phyloP scores from a whole-genome alignment of 2,888 invertebrate species.

The Athripsodes cinereus region DNA sequence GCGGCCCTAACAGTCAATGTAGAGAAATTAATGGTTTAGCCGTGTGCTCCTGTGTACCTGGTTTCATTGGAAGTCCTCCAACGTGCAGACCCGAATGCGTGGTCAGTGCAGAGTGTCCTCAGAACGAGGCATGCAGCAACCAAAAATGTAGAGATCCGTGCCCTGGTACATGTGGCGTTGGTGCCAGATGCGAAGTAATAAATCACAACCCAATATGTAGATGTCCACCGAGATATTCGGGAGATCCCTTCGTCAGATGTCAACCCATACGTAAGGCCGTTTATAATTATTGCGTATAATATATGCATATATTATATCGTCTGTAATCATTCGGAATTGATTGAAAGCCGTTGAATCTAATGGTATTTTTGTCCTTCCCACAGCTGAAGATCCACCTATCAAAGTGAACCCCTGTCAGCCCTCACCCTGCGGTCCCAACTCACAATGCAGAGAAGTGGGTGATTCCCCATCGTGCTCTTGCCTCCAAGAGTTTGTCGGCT shows the following conservation, averaged over 20 bases:
- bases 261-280: slow-evolving; percentile 41
- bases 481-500: too few relatives aligned
- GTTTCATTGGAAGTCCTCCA: slow-evolving; percentile 58
- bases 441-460: slow-evolving; percentile 66
- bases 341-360: too few relatives aligned
- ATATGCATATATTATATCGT: slow-evolving; percentile 5
- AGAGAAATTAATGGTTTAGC: slow-evolving; percentile 52
- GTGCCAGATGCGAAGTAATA: slow-evolving; percentile 68
- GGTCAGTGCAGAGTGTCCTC: slow-evolving; percentile 67
- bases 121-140: slow-evolving; percentile 68
- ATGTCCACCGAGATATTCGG: slow-evolving; percentile 59
- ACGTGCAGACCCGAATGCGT: slow-evolving; percentile 69
- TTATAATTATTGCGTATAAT: neutral
- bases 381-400: slow-evolving; percentile 38
- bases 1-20: slow-evolving; percentile 60
- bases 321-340: slow-evolving; percentile 12
- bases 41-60: slow-evolving; percentile 58
- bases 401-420: slow-evolving; percentile 48
- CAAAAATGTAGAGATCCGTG: slow-evolving; percentile 80
- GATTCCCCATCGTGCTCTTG: slow-evolving; percentile 74
- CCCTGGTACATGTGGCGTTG: slow-evolving; percentile 71
- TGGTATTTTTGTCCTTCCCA: slow-evolving; percentile 16
- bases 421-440: slow-evolving; percentile 69
- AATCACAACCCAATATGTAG: slow-evolving; percentile 78
- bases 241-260: slow-evolving; percentile 73